phyloP scores from a whole-genome alignment of 2,113 vertebrate genomes.

The Tapirus terrestris region DNA sequence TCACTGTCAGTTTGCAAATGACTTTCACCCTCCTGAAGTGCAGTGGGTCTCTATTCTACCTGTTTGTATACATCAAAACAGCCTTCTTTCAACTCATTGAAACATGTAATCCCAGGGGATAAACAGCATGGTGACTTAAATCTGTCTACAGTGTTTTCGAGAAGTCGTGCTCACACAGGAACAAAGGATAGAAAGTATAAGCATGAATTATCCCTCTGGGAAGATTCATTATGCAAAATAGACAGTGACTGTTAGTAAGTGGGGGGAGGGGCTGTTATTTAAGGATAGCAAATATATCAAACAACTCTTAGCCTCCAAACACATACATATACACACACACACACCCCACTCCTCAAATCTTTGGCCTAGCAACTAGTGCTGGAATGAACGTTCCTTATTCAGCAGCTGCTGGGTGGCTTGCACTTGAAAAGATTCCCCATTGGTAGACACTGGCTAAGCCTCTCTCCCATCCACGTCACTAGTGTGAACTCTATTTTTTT shows the following conservation, averaged over 20 bases:
- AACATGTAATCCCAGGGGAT: background rate
- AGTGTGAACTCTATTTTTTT: background rate
- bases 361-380: background rate
- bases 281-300: background rate
- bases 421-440: background rate
- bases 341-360: background rate
- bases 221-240: conserved; percentile 42
- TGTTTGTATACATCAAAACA: conserved; percentile 3
- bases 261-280: background rate
- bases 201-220: background rate
- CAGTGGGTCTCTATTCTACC: background rate
- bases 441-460: background rate
- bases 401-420: background rate
- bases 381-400: background rate
- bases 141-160: background rate
- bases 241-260: background rate
- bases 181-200: background rate
- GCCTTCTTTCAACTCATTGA: background rate
- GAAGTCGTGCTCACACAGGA: background rate
- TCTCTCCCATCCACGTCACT: background rate
- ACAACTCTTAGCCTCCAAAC: background rate
- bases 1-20: conserved; percentile 27
- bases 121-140: background rate
- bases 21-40: background rate
- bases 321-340: background rate